Percentiles rank a stretch among this genome's conserved stretches.
Conservation (phyloP, 30 jellyfish, hydroid and myxozoan species). For the Cassiopea andromeda region DNA sequence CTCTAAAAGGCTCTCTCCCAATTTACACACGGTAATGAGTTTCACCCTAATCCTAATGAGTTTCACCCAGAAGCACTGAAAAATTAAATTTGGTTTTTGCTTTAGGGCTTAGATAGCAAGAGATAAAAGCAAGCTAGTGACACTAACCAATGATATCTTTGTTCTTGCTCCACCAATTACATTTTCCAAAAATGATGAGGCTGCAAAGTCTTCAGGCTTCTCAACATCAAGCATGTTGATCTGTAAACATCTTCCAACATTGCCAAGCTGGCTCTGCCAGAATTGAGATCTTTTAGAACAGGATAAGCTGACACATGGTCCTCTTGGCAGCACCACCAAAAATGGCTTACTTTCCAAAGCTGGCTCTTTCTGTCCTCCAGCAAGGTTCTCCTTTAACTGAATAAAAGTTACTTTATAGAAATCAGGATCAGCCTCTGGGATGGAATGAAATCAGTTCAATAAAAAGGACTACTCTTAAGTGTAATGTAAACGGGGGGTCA, state of each 20-base stretch:
- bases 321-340: conserved; percentile 87
- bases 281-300: conserved; percentile 79
- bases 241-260: conserved; percentile 68
- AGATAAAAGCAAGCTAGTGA: not conserved
- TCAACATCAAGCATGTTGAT: conserved; percentile 78
- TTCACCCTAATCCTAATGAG: too few species aligned
- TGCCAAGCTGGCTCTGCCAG: conserved; percentile 86
- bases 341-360: conserved; percentile 76
- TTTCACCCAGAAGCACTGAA: too few species aligned
- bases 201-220: conserved; percentile 78
- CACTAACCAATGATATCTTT: conserved; percentile 74
- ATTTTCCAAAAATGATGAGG: conserved; percentile 80
- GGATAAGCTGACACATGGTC: conserved; percentile 76
- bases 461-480: too few species aligned
- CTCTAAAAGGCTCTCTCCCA: too few species aligned
- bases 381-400: conserved; percentile 38
- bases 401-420: not conserved
- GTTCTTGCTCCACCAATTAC: conserved; percentile 85
- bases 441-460: too few species aligned
- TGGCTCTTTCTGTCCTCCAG: conserved; percentile 8
- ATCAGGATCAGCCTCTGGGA: not conserved
- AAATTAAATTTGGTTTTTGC: not conserved
- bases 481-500: too few species aligned
- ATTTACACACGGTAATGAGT: too few species aligned
- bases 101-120: not conserved